Evolutionary conservation across 2,888 invertebrate genomes (phyloP).

Genomic region (Apodemia zela): DNA sequence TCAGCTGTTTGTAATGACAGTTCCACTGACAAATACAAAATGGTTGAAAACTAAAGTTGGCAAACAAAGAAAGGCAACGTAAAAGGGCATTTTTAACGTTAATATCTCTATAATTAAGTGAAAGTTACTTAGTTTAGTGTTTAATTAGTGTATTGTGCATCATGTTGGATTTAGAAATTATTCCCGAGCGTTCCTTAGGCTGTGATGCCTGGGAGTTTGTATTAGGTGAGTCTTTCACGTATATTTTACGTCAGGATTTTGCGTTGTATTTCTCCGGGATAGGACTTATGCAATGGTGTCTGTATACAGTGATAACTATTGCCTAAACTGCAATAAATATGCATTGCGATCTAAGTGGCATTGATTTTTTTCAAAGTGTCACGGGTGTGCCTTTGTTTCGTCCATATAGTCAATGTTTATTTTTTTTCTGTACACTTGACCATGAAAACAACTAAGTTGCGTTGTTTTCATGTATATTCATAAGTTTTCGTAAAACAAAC

Average conservation of each 20-base stretch:
- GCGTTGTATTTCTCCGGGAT: slow-evolving; percentile 71
- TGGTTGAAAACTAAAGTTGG: slow-evolving; percentile 81
- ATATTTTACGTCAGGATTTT: slow-evolving; percentile 75
- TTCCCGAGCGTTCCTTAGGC: slow-evolving; percentile 96
- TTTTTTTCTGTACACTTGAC: slow-evolving; percentile 72
- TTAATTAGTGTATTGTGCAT: slow-evolving; percentile 85
- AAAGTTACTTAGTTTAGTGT: slow-evolving; percentile 85
- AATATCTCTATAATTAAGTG: slow-evolving; percentile 64
- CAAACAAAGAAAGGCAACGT: slow-evolving; percentile 80
- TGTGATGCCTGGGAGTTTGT: slow-evolving; percentile 99
- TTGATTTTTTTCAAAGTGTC: slow-evolving; percentile 68
- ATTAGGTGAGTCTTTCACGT: slow-evolving; percentile 86
- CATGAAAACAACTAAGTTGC: slow-evolving; percentile 61
- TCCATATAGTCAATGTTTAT: slow-evolving; percentile 49
- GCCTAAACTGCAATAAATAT: slow-evolving; percentile 6
- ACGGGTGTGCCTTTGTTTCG: slow-evolving; percentile 64
- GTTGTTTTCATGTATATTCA: slow-evolving; percentile 55
- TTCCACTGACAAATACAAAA: slow-evolving; percentile 80
- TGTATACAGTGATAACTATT: slow-evolving; percentile 20
- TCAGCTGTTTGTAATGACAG: slow-evolving; percentile 82
- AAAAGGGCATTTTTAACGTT: slow-evolving; percentile 64
- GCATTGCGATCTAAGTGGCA: slow-evolving; percentile 35
- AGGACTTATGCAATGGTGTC: slow-evolving; percentile 65
- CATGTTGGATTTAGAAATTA: slow-evolving; percentile 98
- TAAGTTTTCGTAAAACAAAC: slow-evolving; percentile 36